phyloP scores from a whole-genome alignment of 2,113 vertebrate genomes.

The Dascyllus trimaculatus region DNA sequence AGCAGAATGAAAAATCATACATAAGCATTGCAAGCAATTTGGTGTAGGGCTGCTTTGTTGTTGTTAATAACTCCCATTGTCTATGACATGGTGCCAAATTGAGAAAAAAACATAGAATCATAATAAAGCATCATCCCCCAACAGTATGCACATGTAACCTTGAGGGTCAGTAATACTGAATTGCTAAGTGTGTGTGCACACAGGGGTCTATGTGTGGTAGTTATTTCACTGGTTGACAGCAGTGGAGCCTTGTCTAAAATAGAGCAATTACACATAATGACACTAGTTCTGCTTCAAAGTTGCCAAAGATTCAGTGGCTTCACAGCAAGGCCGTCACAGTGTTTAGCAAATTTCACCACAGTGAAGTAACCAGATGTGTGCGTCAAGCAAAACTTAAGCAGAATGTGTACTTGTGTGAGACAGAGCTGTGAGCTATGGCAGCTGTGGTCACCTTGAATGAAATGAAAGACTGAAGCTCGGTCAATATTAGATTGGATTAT shows the following conservation, averaged over 20 bases:
- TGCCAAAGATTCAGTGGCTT: conserved; percentile 7
- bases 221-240: conserved; percentile 14
- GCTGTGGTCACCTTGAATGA: conserved; percentile 9
- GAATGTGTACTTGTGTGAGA: conserved; percentile 3
- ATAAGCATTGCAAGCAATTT: conserved; percentile 39
- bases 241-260: conserved; percentile 31
- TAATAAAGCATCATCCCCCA: conserved; percentile 33
- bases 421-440: not conserved
- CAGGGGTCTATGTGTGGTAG: conserved; percentile 11
- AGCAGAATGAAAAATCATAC: conserved; percentile 16
- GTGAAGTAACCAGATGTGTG: not conserved
- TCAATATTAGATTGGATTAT: conserved; percentile 24
- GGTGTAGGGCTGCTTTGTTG: conserved; percentile 38
- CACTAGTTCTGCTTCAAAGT: conserved; percentile 7
- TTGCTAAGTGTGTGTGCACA: conserved; percentile 20
- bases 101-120: conserved; percentile 1
- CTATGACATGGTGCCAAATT: conserved; percentile 22
- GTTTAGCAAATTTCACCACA: not conserved
- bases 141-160: conserved; percentile 40
- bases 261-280: conserved; percentile 31
- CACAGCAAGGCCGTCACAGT: not conserved
- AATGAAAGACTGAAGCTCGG: conserved; percentile 10
- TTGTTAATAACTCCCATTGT: conserved; percentile 40
- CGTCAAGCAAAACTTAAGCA: conserved; percentile 12
- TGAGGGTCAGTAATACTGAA: conserved; percentile 42